Evolutionary conservation across 2,113 vertebrate species (phyloP), one percentile per base, ranked within the genome.

Genomic region (Sinosuthora webbiana): DNA sequence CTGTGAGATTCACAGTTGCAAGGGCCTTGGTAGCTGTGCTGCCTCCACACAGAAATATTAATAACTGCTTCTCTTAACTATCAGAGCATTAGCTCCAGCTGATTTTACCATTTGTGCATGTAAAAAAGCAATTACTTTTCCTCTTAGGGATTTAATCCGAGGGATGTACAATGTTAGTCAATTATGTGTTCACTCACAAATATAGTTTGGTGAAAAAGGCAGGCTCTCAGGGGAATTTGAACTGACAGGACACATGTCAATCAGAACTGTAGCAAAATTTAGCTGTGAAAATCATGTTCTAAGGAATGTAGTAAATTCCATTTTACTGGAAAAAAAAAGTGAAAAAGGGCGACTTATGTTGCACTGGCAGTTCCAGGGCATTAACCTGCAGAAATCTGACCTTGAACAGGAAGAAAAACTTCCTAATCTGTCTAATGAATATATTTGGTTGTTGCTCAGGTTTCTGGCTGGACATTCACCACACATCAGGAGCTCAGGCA

Each of bases 21-120:
- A 70, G 31, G 33, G 74, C 37, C 53, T 83, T 17, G 5, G 84
- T 83, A 62, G 71, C 78, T 89, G 64, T 47, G 50, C 50, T 93
- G 71, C 59, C 35, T 90, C 52, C 49, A 67, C 7, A 2, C 55
- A 90, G 87, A 95, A 93, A 59, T 63, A 85, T 52, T 92, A 92
- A 80, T 75, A 83, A 69, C 55, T 77, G 79, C 83, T 90, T 90
- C 69, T 75, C 55, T 87, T 90, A 93, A 63, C 83, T 88, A 93
- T 31, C n/a, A 89, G 87, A 93, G 45, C 42, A 59, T 93, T 83
- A 90, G 56, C 59, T 81, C 41, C 63, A 49, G 50, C 50, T 69
- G 88, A 84, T 83, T 86, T 83, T 87, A 87, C 63, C 41, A 39
- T 68, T 87, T 92, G 86, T 96, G 86, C 73, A 83, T 53, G 76